phyloP scores from a whole-genome alignment of 2,888 invertebrate species.

The Autographa pulchrina region DNA sequence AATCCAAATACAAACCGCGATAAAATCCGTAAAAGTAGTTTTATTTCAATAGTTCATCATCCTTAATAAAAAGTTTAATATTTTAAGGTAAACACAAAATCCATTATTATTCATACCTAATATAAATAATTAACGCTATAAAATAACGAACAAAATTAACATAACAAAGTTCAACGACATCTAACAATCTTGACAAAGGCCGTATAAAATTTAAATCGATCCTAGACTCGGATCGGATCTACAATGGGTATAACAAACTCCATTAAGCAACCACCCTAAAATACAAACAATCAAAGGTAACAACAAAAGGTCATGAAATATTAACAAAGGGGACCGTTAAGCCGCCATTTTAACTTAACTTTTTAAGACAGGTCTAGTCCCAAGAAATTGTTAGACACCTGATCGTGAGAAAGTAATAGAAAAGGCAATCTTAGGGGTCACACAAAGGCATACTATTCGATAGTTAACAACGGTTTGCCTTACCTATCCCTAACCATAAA shows the following conservation, averaged over 20 bases:
- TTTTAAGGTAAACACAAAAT: not conserved
- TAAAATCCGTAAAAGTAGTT: too few relatives aligned
- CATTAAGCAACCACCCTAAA: constrained; percentile 55
- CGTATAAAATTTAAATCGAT: constrained; percentile 56
- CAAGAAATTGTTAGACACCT: constrained; percentile 77
- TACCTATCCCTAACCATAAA: constrained; percentile 44
- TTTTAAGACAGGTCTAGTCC: constrained; percentile 72
- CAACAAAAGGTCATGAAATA: constrained; percentile 66
- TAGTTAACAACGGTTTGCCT: constrained; percentile 58
- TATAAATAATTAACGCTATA: not conserved
- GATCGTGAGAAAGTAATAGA: constrained; percentile 77
- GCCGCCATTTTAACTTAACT: constrained; percentile 63
- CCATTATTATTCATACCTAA: not conserved
- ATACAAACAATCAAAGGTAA: constrained; percentile 60
- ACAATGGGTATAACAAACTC: constrained; percentile 42
- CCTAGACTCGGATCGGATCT: constrained; percentile 31
- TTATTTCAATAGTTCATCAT: too few relatives aligned
- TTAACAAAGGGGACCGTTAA: constrained; percentile 76
- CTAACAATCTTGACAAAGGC: constrained; percentile 34
- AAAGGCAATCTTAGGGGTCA: constrained; percentile 58
- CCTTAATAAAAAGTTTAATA: not conserved
- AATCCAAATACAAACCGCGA: too few relatives aligned
- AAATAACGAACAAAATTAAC: constrained; percentile 22
- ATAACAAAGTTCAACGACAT: constrained; percentile 49
- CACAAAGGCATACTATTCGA: constrained; percentile 58